Evolutionary conservation across 2,888 invertebrate species (phyloP).

Genomic region (Ethmia dodecea): DNA sequence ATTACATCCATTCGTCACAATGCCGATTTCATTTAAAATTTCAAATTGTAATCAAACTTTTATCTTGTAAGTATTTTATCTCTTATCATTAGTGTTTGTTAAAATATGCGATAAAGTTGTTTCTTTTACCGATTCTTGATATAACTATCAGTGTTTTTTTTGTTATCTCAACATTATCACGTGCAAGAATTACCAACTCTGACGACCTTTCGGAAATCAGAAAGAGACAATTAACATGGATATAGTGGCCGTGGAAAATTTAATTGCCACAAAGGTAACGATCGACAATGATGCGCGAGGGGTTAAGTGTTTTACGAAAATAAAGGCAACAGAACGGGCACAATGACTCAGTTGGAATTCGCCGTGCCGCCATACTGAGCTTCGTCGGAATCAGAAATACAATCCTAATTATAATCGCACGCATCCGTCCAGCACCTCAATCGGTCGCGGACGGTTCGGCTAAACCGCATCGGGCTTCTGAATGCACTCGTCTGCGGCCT

Average conservation of each 20-base stretch:
- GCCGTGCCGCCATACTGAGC: conserved; percentile 68
- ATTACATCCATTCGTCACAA: too few relatives aligned
- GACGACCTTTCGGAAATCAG: not conserved
- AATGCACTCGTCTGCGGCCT: too few relatives aligned
- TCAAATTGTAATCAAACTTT: too few relatives aligned
- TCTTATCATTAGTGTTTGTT: too few relatives aligned
- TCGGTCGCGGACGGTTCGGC: conserved; percentile 44
- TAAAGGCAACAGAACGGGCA: conserved; percentile 74
- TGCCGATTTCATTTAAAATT: too few relatives aligned
- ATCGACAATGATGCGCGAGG: conserved; percentile 64
- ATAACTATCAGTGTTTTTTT: too few relatives aligned
- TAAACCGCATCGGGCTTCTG: not conserved
- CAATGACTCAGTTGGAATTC: conserved; percentile 77
- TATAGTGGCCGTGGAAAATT: conserved; percentile 6
- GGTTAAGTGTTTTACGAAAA: conserved; percentile 73
- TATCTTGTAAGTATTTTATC: too few relatives aligned
- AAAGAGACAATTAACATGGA: conserved; percentile 1
- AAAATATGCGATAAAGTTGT: too few relatives aligned
- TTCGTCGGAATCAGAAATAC: conserved; percentile 77
- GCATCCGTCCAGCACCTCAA: conserved; percentile 74
- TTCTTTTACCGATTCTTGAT: too few relatives aligned
- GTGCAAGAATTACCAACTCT: too few relatives aligned
- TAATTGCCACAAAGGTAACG: conserved; percentile 28
- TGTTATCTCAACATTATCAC: too few relatives aligned
- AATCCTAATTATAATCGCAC: conserved; percentile 77